Base-by-base conservation (phyloP, 2,888 invertebrate species). In the Endomychus coccineus region DNA sequence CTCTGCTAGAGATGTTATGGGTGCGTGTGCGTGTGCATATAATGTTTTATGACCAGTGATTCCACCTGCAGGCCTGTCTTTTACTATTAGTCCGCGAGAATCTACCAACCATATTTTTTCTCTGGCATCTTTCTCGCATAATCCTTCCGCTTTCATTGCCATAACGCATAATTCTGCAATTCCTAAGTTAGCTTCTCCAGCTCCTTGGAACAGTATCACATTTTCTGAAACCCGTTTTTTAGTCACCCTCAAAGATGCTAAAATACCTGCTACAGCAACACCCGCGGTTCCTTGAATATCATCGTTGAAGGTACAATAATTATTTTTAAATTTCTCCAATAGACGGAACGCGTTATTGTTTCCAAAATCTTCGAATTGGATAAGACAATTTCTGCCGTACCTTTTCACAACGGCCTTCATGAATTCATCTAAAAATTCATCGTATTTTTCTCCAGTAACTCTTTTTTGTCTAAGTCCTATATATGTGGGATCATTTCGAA, bases 281-380 rank as follows among this genome's bases (percentile, higher is more conserved):
- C 92, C 74, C 2, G 98, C 97, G 7, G 49, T 49, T 10, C 60
- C 60, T 41, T 98, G 96, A 61, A 98, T 98, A 64, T 98, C 98
- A 64, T 98, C 98, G 70, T 99, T 98, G 69, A 98, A 98, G 9
- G 92, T 94, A 68, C 96, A 97, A 67, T 87, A 84, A 56, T 77
- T 63, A 54, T 87, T 71, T 24, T 91, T 78, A 68, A 97, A 98
- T 37, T 88, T 91, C 55, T 80, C 83, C 45, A 98, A 71, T 36
- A 98, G 71, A 19, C 88, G 74, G 74, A 97, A 98, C 4, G 98
- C 98, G 68, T 98, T 98, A 6, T 84, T 77, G 61, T 98, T 99
- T 34, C 84, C 98, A 65, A 98, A 98, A 71, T 98, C 98, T 71
- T 99, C 98, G 69, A 97, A 98, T 72, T 88, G 78, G 30, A 91